Base-by-base conservation (phyloP, 2,888 invertebrate species). In the Orthosia incerta region DNA sequence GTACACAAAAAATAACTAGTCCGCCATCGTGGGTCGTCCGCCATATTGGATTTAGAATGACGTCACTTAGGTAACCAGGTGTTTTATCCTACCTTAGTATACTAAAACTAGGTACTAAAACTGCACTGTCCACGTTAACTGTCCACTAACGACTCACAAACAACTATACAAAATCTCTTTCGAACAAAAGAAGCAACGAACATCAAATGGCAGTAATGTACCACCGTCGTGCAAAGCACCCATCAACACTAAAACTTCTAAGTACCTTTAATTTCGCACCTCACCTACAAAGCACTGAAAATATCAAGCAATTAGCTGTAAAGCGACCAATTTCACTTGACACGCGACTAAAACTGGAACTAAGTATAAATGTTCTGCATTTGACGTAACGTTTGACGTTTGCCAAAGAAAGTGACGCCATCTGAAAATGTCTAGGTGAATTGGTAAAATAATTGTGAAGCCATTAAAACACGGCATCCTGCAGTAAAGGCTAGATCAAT, bases 401-500 rank as follows among this genome's bases (percentile, higher is more conserved):
- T 26, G 13, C 15, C 2, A 16, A 20, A 61, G 67, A 51, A 62
- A 63, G 57, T 51, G 45, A 62, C 65, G 62, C 75, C 55, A 46
- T 16, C 31, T 1, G 4, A 0, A 63, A 66, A 20, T 59, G n/a
- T 48, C 65, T 39, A 59, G 55, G 13, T 57, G 48, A 5, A 39
- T 45, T 66, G 55, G 76, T 13, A 9, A 23, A 23, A 31, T n/a
- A 48, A 46, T 55, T 3, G 70, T 74, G 82, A 67, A 71, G 74
- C 72, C 68, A 74, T 65, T 48, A 61, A 64, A 23, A 67, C 71
- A 82, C 79, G 74, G 9, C 26, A 78, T 39, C 53, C 69, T 79
- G 82, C 81, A 69, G 79, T 74, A 69, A 67, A 71, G 4, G 16
- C 62, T 69, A 69, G 64, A 81, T 81, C 79, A 74, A 82, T 81